These are phyloP conservation scores for Scolopax bukidnonensis DNA, from an alignment of 2,797 vertebrate genomes.

Conservation along the genomic window DNA sequence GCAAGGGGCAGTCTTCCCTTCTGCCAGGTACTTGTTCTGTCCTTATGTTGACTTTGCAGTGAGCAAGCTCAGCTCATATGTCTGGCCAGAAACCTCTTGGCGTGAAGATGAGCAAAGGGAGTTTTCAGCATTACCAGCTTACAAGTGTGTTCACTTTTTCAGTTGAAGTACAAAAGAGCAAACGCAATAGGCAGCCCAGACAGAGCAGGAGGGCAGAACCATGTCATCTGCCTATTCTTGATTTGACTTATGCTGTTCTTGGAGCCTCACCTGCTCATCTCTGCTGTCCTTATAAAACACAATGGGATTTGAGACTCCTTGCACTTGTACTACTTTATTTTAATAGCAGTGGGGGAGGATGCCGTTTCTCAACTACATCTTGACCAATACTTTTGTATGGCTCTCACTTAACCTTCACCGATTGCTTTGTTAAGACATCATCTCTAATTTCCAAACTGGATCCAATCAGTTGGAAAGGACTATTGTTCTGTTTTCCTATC, in stretches of 20 bases:
- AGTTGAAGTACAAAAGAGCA: not conserved
- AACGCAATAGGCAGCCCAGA: not conserved
- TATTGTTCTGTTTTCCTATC: not conserved
- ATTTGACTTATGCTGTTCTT: not conserved
- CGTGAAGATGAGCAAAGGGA: not conserved
- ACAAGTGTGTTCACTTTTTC: not conserved
- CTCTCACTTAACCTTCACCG: not conserved
- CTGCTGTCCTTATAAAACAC: rapidly evolving
- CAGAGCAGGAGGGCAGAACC: rapidly evolving
- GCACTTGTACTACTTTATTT: not conserved
- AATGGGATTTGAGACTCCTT: not conserved
- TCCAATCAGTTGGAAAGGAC: not conserved
- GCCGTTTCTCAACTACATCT: not conserved
- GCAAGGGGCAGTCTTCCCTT: not conserved
- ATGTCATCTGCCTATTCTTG: not conserved
- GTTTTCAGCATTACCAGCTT: not conserved
- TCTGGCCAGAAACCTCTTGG: rapidly evolving
- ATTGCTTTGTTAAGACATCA: not conserved
- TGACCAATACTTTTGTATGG: not conserved
- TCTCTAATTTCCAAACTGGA: not conserved
- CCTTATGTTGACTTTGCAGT: not conserved
- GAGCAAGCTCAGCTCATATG: not conserved
- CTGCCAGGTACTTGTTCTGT: not conserved
- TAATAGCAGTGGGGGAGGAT: not conserved
- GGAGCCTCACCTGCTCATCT: not conserved